Percentiles rank a stretch among this genome's conserved stretches.
Evolutionary conservation across 2,888 invertebrate species (phyloP).

Genomic region (Augiades crinisus): DNA sequence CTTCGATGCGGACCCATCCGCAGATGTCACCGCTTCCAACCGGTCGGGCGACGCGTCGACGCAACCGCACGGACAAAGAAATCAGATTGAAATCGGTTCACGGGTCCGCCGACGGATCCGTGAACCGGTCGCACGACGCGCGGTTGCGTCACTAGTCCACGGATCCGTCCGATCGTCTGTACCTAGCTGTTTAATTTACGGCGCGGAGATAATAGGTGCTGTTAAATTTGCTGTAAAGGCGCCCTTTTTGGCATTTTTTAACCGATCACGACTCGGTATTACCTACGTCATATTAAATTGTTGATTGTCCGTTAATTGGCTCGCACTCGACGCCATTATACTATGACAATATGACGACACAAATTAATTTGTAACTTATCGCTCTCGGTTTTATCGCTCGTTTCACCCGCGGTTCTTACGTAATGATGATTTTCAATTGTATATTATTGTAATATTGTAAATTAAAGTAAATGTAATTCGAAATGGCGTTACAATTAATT

Average conservation of each 20-base stretch:
- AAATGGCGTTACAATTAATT: background rate
- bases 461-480: background rate
- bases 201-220: constrained; percentile 72
- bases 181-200: constrained; percentile 72
- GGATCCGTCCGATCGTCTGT: constrained; percentile 47
- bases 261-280: constrained; percentile 29
- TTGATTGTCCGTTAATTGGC: constrained; percentile 8
- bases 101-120: constrained; percentile 41
- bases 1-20: constrained; percentile 48
- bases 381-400: constrained; percentile 3
- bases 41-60: constrained; percentile 47
- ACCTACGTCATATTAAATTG: background rate
- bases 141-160: constrained; percentile 44
- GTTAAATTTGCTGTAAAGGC: constrained; percentile 66
- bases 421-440: constrained; percentile 7
- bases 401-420: background rate
- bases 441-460: background rate
- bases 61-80: constrained; percentile 66
- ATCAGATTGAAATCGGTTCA: constrained; percentile 62
- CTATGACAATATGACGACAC: constrained; percentile 7
- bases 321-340: background rate
- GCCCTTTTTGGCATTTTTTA: constrained; percentile 53
- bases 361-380: constrained; percentile 19
- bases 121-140: constrained; percentile 34
- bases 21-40: constrained; percentile 49